phyloP scores from a whole-genome alignment of 2,888 invertebrate genomes.

The Protonemura montana region DNA sequence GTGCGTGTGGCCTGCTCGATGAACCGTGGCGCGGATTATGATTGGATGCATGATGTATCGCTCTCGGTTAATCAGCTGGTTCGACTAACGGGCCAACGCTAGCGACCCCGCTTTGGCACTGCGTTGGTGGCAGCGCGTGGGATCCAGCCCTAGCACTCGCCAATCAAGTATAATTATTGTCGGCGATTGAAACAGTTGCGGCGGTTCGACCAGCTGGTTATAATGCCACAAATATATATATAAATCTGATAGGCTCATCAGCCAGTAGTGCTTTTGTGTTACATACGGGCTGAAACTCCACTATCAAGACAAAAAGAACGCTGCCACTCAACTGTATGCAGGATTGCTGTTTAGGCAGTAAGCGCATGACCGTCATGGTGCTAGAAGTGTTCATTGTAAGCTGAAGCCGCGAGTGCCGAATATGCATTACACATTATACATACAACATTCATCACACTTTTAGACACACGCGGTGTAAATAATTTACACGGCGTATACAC shows the following conservation, averaged over 20 bases:
- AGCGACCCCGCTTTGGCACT: neutral
- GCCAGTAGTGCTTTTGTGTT: neutral
- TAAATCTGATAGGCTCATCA: too few species aligned
- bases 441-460: too few species aligned
- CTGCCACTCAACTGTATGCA: neutral
- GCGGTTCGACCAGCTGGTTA: neutral
- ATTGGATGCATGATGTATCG: neutral
- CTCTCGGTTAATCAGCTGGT: neutral
- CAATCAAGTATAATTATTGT: neutral
- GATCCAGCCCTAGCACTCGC: neutral
- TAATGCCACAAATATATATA: neutral
- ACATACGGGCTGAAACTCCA: neutral
- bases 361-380: too few species aligned
- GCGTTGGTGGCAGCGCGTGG: neutral
- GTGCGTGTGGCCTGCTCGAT: neutral
- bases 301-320: neutral
- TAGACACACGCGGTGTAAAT: too few species aligned
- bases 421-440: too few species aligned
- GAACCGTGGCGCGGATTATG: neutral
- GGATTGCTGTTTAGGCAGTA: neutral
- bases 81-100: neutral
- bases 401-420: neutral
- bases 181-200: neutral
- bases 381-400: too few species aligned
- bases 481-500: too few species aligned